Evolutionary conservation across 1,140 invertebrate genomes (phyloP).

Genomic region (Wiebesia pumilae): DNA sequence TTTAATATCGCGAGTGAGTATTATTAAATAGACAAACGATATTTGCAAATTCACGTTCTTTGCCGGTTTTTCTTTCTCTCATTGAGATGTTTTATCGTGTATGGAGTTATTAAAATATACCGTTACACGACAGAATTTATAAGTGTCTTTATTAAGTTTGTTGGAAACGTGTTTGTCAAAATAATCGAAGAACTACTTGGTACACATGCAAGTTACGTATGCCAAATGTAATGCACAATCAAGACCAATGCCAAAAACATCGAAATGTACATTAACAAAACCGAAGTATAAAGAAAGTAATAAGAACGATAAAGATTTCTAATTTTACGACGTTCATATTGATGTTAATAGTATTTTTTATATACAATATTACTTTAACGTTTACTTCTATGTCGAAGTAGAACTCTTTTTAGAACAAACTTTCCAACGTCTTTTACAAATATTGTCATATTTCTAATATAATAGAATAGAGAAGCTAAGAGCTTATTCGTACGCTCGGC

Average conservation of each 20-base stretch:
- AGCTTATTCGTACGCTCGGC: no score
- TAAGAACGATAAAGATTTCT: background rate
- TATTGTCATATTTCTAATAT: background rate
- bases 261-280: background rate
- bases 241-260: background rate
- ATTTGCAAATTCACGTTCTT: background rate
- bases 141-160: no score
- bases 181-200: background rate
- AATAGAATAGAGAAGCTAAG: background rate
- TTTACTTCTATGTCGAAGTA: no score
- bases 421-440: no score
- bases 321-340: background rate
- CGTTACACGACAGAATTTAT: no score
- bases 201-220: no score
- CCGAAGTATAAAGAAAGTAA: background rate
- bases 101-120: background rate
- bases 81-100: background rate
- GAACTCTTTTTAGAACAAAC: no score
- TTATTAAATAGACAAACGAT: background rate
- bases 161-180: background rate
- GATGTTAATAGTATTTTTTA: background rate
- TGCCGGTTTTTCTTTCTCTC: background rate
- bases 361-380: background rate
- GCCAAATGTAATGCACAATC: background rate
- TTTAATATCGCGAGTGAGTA: background rate